Evolutionary conservation across 1,140 invertebrate genomes (phyloP).

Genomic region (Drosophila chauvacae): DNA sequence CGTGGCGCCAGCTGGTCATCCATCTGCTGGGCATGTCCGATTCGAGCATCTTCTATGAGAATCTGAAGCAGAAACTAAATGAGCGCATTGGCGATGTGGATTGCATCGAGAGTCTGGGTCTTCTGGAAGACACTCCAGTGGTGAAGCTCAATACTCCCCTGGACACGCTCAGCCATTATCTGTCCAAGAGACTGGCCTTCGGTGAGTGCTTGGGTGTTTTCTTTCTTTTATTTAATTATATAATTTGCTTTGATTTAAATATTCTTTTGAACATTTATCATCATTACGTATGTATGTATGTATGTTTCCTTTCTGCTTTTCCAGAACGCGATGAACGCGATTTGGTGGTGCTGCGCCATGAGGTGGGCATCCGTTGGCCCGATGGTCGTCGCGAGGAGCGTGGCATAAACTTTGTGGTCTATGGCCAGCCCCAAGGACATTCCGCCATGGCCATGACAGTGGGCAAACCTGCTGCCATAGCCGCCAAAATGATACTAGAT

Average conservation of each 20-base stretch:
- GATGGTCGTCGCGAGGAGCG: conserved; percentile 93
- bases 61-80: conserved; percentile 91
- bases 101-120: conserved; percentile 93
- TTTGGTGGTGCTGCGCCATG: conserved; percentile 96
- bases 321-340: conserved; percentile 92
- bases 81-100: conserved; percentile 91
- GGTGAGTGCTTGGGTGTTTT: conserved; percentile 85
- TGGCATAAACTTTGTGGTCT: conserved; percentile 96
- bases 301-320: background rate
- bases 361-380: conserved; percentile 96
- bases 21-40: conserved; percentile 93
- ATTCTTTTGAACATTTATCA: background rate
- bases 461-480: conserved; percentile 97
- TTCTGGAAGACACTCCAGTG: conserved; percentile 93
- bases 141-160: conserved; percentile 94
- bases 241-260: conserved; percentile 1
- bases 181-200: conserved; percentile 93
- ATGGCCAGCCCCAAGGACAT: conserved; percentile 93
- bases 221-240: too few species aligned
- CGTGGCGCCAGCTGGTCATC: conserved; percentile 97
- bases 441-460: conserved; percentile 99
- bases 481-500: conserved; percentile 98
- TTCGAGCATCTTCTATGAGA: conserved; percentile 96
- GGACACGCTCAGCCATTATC: conserved; percentile 95
- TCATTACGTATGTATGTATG: too few species aligned